A percentile compares a stretch with the other conserved stretches of the same genome.
Evolutionary conservation across 2,113 vertebrate genomes (phyloP).

Genomic region (Andinoacara biseriatus): DNA sequence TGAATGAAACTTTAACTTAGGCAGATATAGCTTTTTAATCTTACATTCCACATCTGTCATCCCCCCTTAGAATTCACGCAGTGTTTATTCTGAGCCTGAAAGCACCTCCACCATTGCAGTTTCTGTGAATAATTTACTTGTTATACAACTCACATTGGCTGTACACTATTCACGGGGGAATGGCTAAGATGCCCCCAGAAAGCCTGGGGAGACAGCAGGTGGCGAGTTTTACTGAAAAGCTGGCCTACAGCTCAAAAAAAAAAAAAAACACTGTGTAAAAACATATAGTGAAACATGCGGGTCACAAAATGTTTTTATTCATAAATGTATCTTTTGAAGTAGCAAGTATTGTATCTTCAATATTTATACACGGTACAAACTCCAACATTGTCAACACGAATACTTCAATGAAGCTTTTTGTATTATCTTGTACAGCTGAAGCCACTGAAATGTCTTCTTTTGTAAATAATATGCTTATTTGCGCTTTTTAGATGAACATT

Average conservation of each 20-base stretch:
- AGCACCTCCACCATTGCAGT: constrained; percentile 48
- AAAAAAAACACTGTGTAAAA: constrained; percentile 1
- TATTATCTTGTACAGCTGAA: not conserved
- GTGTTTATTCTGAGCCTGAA: constrained; percentile 70
- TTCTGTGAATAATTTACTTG: constrained; percentile 77
- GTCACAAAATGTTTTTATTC: not conserved
- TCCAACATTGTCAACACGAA: not conserved
- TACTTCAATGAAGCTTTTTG: not conserved
- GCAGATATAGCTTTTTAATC: constrained; percentile 67
- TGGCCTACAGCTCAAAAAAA: constrained; percentile 12
- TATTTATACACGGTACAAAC: not conserved
- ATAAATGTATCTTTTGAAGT: not conserved
- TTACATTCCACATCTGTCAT: constrained; percentile 49
- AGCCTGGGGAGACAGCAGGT: constrained; percentile 6
- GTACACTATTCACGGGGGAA: constrained; percentile 22
- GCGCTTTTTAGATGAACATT: not conserved
- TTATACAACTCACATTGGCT: constrained; percentile 50
- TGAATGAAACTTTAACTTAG: constrained; percentile 72
- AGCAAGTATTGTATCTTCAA: not conserved
- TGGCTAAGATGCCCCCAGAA: constrained; percentile 30
- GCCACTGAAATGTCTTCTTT: not conserved
- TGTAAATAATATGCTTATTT: not conserved
- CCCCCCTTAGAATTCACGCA: constrained; percentile 46
- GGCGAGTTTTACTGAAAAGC: constrained; percentile 43
- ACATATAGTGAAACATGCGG: not conserved